These are phyloP conservation scores for Shinisaurus crocodilurus DNA, from an alignment of 2,113 vertebrate species.

Conservation along the genomic window DNA sequence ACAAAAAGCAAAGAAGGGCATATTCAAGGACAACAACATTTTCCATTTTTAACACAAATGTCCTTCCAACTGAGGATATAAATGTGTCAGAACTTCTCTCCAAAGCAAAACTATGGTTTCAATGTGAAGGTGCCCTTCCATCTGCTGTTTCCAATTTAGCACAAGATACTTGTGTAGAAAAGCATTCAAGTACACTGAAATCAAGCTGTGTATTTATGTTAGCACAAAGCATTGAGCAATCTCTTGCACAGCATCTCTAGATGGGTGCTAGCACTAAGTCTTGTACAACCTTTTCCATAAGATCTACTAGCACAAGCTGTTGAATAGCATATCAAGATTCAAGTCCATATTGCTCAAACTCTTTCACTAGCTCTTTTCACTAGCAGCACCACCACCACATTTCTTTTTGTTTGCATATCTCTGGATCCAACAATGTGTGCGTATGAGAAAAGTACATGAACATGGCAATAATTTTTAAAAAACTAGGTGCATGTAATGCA, in stretches of 20 bases:
- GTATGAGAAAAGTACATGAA: not conserved
- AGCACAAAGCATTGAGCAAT: not conserved
- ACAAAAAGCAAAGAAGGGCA: no score
- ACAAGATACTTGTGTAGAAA: not conserved
- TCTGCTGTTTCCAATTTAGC: no score
- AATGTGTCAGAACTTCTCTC: not conserved
- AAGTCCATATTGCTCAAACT: no score
- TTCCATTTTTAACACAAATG: not conserved
- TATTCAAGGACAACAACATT: not conserved
- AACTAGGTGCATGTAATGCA: not conserved
- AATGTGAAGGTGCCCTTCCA: no score
- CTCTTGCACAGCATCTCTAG: no score
- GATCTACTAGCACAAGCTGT: no score
- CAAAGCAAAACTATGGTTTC: not conserved
- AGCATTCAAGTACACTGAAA: not conserved
- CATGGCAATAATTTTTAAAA: not conserved
- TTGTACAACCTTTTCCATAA: no score
- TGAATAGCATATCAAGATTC: no score
- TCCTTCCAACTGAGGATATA: not conserved
- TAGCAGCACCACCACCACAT: no score
- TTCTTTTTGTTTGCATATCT: no score
- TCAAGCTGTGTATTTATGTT: not conserved
- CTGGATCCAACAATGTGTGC: not conserved
- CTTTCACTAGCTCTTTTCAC: no score
- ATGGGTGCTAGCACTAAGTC: not conserved